phyloP scores from a whole-genome alignment of 1,140 invertebrate genomes.

The Muscidifurax raptorellus region DNA sequence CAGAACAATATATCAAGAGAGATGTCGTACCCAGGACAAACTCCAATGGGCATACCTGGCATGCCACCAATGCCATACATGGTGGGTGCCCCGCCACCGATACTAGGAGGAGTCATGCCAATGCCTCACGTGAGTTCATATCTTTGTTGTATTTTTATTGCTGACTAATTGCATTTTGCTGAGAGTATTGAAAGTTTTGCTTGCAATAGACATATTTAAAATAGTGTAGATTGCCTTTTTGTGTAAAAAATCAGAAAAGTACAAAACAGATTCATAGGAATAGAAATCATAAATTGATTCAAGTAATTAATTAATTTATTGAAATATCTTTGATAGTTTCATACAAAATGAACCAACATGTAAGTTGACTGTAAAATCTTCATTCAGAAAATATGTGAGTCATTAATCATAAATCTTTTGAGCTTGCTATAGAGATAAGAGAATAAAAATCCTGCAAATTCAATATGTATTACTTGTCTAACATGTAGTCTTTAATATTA shows the following conservation, averaged over 20 bases:
- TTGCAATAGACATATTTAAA: not conserved
- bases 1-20: not conserved
- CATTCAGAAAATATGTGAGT: not conserved
- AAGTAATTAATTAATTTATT: not conserved
- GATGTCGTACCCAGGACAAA: constrained; percentile 75
- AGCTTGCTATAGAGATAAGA: not conserved
- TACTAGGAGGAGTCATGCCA: constrained; percentile 73
- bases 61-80: constrained; percentile 75
- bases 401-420: not conserved
- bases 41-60: constrained; percentile 73
- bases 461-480: not conserved
- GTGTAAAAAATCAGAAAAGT: not conserved
- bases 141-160: constrained; percentile 3
- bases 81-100: constrained; percentile 73
- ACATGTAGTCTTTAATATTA: too few species aligned
- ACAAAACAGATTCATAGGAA: not conserved
- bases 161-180: not conserved
- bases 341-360: not conserved
- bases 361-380: not conserved
- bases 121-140: constrained; percentile 72
- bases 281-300: not conserved
- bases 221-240: not conserved
- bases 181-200: not conserved
- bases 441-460: not conserved
- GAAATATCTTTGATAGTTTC: not conserved